Evolutionary conservation across 2,797 vertebrate species (phyloP).

Genomic region (Intellagama lesueurii): DNA sequence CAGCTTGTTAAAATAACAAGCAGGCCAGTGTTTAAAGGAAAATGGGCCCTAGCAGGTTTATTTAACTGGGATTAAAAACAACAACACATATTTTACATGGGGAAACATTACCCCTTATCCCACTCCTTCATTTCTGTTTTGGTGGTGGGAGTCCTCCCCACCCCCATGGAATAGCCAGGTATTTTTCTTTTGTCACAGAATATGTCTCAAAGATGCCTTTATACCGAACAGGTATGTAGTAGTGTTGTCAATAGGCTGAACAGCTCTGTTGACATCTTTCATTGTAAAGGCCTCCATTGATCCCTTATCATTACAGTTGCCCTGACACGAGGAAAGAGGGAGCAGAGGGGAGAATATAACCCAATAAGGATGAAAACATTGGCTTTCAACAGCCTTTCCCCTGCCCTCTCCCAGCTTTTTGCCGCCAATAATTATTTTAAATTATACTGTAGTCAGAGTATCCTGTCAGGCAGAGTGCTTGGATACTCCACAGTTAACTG

Average conservation of each 20-base stretch:
- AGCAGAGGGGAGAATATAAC: background rate
- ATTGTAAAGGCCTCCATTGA: background rate
- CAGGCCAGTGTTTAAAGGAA: background rate
- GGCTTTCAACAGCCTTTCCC: background rate
- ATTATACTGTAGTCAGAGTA: background rate
- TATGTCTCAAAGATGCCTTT: background rate
- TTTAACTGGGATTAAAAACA: background rate
- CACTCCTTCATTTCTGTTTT: background rate
- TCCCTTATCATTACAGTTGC: background rate
- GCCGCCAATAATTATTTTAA: constrained; percentile 21
- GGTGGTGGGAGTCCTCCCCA: too few relatives aligned
- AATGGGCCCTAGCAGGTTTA: background rate
- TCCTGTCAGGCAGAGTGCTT: background rate
- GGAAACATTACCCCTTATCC: background rate
- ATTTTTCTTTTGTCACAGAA: background rate
- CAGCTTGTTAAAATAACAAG: constrained; percentile 1
- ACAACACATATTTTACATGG: background rate
- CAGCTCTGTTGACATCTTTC: too few relatives aligned
- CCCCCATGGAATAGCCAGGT: background rate
- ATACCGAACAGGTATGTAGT: background rate
- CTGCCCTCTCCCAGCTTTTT: constrained; percentile 3
- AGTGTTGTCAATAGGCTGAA: background rate
- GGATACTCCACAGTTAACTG: background rate
- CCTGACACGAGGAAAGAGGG: background rate
- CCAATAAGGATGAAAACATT: background rate